These are phyloP conservation scores for Scaptomyza parva DNA, from an alignment of 2,888 invertebrate genomes.

Conservation along the genomic window DNA sequence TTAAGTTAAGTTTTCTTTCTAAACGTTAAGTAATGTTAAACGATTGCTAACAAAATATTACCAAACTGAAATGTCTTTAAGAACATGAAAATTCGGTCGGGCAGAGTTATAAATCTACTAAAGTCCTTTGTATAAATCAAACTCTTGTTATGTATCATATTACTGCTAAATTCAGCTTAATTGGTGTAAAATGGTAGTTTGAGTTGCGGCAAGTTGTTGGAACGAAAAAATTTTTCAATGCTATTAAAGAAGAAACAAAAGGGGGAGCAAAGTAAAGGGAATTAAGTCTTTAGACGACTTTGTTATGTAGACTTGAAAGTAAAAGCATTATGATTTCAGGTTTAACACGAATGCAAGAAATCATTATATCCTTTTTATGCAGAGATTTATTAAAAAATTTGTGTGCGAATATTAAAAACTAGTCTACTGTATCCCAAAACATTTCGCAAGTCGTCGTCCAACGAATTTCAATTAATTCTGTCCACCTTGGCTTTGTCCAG, in stretches of 20 bases:
- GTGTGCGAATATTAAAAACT: conserved; percentile 25
- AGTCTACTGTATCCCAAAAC: not conserved
- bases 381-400: conserved; percentile 25
- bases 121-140: too few relatives aligned
- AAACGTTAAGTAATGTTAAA: not conserved
- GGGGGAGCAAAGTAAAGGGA: too few relatives aligned
- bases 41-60: not conserved
- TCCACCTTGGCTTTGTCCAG: conserved; percentile 9
- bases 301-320: too few relatives aligned
- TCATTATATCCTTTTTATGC: not conserved
- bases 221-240: too few relatives aligned
- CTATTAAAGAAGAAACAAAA: too few relatives aligned
- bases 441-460: not conserved
- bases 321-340: too few relatives aligned
- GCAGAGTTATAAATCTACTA: too few relatives aligned
- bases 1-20: not conserved
- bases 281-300: too few relatives aligned
- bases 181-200: not conserved
- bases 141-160: not conserved
- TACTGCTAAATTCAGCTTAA: not conserved
- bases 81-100: too few relatives aligned
- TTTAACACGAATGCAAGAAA: too few relatives aligned
- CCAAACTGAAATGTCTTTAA: not conserved
- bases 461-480: conserved; percentile 11
- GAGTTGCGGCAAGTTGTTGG: not conserved